Evolutionary conservation across 2,888 invertebrate genomes (phyloP), one percentile per base, ranked within the genome.

Genomic region (Neocrepidodera transversa): DNA sequence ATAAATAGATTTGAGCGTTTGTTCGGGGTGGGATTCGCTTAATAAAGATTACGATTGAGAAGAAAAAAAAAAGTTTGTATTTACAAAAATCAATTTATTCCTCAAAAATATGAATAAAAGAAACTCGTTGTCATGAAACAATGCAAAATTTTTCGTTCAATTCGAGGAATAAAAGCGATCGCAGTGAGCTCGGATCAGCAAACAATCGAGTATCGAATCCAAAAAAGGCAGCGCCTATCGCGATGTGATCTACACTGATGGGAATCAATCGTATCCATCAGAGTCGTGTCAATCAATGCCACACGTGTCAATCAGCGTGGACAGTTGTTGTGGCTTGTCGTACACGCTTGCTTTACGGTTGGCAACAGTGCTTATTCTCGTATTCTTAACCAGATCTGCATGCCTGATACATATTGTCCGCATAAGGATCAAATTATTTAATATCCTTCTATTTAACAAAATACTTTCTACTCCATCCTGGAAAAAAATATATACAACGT

Each of bases 231-330:
- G 45, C 60, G 56, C 50, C 66, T 75, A 74, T 75, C 74, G 66
- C 74, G 66, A 69, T 66, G 73, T 78, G 79, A 79, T 79, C 80
- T 79, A 79, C 79, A 79, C 78, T 77, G 80, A 79, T 79, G 78
- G 76, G 74, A 75, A 79, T 79, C 79, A 75, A 79, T 79, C 78
- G 77, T 77, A 78, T 78, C 78, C 76, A 79, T 79, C 79, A 78
- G n/a, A n/a, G 73, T 53, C 68, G 74, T 73, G 79, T 79, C 80
- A 79, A 78, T 79, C 79, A 79, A 75, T 75, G 75, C 73, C 75
- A 77, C 78, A 78, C 79, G 79, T 79, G 80, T 79, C 80, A 80
- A 80, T 80, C 80, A 80, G 65, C 60, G 14, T 40, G 61, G 66
- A 66, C 66, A 64, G 66, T 64, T 66, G 66, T 63, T 64, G 60